Base-by-base conservation (phyloP, 1,140 invertebrate genomes). In the Scaptomyza montana region DNA sequence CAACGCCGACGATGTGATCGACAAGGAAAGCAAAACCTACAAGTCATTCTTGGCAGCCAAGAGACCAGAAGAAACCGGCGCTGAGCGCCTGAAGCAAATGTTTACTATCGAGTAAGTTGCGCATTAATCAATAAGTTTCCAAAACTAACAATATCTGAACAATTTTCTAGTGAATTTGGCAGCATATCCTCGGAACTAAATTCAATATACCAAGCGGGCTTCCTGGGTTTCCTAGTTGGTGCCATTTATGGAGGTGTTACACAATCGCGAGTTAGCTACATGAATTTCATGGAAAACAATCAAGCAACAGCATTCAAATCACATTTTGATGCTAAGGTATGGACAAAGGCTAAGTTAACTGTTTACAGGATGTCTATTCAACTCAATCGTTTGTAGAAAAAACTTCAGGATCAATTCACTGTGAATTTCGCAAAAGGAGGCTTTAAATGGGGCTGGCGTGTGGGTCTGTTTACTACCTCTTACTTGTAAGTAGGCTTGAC, bases 211-310 rank as follows among this genome's bases (percentile, higher is more conserved):
- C 94, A 95, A 82, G 92, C 93, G 13, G 92, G 93, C 6, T 75
- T 93, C 16, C 68, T 92, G 53, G 94, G 94, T 51, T 68, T 92
- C 4, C 92, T 96, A 46, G 43, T 94, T 46, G 95, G 95, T 47
- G 93, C 90, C 1, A 69, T 94, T 19, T 93, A 95, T 71, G 96
- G 96, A 39, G 95, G 95, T 51, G 85, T 95, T 73, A 76, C 92
- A 10, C 86, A 93, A 74, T 94, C 94, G n/a, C 92, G 93, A 77
- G 76, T 80, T 2, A 93, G 95, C 16, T 95, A 95, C 73, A 47
- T 94, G n/a, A 93, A 94, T 59, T 96, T 96, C 76, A 94, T 96
- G 73, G 93, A 94, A 86, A 95, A 93, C 54, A 96, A 97, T 93
- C 93, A 96, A 92, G 95, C 95, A 7, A 94, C 95, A 30, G 92